These are phyloP conservation scores for Sebastes hubbsi DNA, from an alignment of 2,797 vertebrate species.

Conservation along the genomic window DNA sequence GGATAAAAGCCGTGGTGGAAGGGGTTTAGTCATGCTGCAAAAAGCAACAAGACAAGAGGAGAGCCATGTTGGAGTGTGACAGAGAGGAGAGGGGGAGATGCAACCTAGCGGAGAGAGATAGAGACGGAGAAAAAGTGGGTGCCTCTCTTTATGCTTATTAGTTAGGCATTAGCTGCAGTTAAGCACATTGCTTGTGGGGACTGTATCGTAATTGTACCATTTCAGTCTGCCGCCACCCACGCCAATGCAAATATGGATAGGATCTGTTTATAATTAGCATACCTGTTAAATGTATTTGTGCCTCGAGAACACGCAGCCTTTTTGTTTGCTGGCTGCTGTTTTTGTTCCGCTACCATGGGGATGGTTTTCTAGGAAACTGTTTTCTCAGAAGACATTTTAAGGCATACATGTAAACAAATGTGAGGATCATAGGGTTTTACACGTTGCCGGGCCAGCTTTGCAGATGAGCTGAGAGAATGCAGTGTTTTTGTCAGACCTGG, in stretches of 20 bases:
- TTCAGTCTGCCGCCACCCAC: constrained; percentile 70
- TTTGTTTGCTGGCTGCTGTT: constrained; percentile 58
- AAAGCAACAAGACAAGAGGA: constrained; percentile 59
- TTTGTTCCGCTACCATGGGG: constrained; percentile 38
- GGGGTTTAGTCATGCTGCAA: constrained; percentile 75
- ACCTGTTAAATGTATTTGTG: constrained; percentile 73
- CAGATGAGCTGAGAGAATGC: constrained; percentile 21
- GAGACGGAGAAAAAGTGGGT: constrained; percentile 42
- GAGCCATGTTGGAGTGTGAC: constrained; percentile 59
- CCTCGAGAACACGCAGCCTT: constrained; percentile 56
- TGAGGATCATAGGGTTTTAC: constrained; percentile 22
- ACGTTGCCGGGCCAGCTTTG: not conserved
- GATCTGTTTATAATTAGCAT: constrained; percentile 75
- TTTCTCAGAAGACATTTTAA: constrained; percentile 47
- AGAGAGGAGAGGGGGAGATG: constrained; percentile 31
- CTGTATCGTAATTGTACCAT: constrained; percentile 65
- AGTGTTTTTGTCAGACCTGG: constrained; percentile 27
- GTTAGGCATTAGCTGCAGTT: constrained; percentile 68
- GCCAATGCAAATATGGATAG: constrained; percentile 68
- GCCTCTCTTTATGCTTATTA: constrained; percentile 68
- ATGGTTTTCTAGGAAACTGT: constrained; percentile 31
- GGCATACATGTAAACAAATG: constrained; percentile 44
- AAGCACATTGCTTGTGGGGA: constrained; percentile 69
- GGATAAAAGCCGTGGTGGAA: constrained; percentile 68
- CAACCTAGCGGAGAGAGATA: constrained; percentile 38